Evolutionary conservation across 2,888 invertebrate genomes (phyloP).

Genomic region (Drosophila recens): DNA sequence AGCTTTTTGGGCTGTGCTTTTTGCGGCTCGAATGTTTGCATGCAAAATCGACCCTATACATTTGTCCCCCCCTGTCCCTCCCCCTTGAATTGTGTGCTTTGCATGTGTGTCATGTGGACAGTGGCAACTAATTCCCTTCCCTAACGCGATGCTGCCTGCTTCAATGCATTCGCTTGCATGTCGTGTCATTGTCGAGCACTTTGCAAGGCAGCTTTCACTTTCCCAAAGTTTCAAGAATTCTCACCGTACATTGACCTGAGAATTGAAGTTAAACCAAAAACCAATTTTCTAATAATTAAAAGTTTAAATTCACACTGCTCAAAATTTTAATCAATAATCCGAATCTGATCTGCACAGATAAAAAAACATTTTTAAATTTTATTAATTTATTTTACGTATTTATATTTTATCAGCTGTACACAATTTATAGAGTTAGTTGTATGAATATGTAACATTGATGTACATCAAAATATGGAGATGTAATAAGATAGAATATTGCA

Average conservation of each 20-base stretch:
- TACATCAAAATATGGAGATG: too few species aligned
- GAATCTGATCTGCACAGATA: too few species aligned
- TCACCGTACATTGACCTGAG: slow-evolving; percentile 44
- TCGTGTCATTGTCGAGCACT: slow-evolving; percentile 53
- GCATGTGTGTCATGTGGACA: slow-evolving; percentile 63
- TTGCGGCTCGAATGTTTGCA: slow-evolving; percentile 61
- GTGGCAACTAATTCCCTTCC: slow-evolving; percentile 15
- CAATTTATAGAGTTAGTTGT: too few species aligned
- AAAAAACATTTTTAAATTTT: too few species aligned
- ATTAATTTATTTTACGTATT: too few species aligned
- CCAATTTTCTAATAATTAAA: not conserved
- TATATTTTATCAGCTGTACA: too few species aligned
- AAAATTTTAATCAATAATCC: too few species aligned
- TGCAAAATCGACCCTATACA: slow-evolving; percentile 75
- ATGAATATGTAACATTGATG: too few species aligned
- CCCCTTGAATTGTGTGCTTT: slow-evolving; percentile 19
- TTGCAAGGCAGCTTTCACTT: slow-evolving; percentile 70
- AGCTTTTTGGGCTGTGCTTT: slow-evolving; percentile 78
- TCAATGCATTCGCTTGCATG: slow-evolving; percentile 72
- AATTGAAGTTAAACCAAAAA: not conserved
- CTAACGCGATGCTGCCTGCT: slow-evolving; percentile 40
- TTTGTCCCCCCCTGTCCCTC: not conserved
- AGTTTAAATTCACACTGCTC: not conserved
- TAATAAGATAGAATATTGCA: too few species aligned
- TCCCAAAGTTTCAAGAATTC: slow-evolving; percentile 32